These are phyloP conservation scores for Melanotaenia boesemani DNA, from an alignment of 2,797 vertebrate genomes.

Conservation along the genomic window DNA sequence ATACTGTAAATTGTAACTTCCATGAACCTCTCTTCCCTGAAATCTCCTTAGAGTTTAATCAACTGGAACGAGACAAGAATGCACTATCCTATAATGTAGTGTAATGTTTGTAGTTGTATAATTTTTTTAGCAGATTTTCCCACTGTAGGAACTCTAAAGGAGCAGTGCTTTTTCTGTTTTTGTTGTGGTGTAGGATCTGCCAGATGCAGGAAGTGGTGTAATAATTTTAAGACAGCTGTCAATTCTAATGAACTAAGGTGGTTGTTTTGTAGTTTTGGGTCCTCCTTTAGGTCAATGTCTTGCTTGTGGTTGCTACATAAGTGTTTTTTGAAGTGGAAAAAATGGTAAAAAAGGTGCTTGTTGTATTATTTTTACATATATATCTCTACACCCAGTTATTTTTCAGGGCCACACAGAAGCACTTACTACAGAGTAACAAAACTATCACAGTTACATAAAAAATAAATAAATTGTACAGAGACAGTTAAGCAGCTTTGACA, in stretches of 20 bases:
- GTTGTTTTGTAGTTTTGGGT: neutral
- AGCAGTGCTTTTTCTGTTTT: neutral
- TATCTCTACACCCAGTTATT: too few species aligned
- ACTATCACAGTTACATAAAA: too few species aligned
- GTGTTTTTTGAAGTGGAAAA: too few species aligned
- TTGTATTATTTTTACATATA: too few species aligned
- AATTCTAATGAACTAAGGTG: neutral
- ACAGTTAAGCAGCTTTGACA: neutral
- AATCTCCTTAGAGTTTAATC: conserved; percentile 36
- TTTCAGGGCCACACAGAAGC: too few species aligned
- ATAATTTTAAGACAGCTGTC: too few species aligned
- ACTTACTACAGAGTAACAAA: too few species aligned
- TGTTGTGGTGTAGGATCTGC: neutral
- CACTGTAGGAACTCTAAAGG: neutral
- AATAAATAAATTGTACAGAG: neutral
- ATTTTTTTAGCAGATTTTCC: neutral
- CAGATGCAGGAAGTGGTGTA: neutral
- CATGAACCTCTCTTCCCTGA: conserved; percentile 33
- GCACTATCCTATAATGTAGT: conserved; percentile 3
- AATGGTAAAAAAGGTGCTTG: too few species aligned
- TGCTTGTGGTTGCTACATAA: neutral
- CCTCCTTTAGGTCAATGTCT: neutral
- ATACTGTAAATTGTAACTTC: conserved; percentile 42
- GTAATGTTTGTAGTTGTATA: conserved; percentile 6
- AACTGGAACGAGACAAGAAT: conserved; percentile 9